Conservation (phyloP, 2,113 vertebrate genomes). For the Gymnarchus niloticus region DNA sequence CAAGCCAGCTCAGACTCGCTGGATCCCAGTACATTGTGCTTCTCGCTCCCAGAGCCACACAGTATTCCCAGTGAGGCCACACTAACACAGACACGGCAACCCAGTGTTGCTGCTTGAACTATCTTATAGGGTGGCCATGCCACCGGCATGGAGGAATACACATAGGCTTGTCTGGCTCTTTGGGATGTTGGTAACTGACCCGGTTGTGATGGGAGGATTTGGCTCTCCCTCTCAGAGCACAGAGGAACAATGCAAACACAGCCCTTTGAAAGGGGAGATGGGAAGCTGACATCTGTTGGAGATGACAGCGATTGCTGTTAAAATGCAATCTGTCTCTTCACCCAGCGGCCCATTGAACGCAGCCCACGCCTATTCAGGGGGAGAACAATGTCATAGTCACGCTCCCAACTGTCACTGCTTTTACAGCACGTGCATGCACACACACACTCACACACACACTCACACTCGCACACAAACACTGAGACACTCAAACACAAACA, state of each 20-base stretch:
- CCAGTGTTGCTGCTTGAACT: neutral
- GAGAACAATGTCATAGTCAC: slow-evolving; percentile 49
- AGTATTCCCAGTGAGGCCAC: neutral
- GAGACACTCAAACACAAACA: slow-evolving; percentile 16
- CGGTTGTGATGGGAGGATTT: slow-evolving; percentile 8
- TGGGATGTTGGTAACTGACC: neutral
- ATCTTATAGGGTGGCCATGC: neutral
- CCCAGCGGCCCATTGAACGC: slow-evolving; percentile 58
- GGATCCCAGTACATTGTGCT: neutral
- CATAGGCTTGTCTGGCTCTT: neutral
- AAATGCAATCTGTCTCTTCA: slow-evolving; percentile 68
- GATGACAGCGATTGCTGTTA: slow-evolving; percentile 74
- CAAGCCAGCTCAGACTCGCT: slow-evolving; percentile 1
- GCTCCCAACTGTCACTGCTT: slow-evolving; percentile 54
- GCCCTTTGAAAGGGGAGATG: slow-evolving; percentile 62
- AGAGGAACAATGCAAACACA: slow-evolving; percentile 66
- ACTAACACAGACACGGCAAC: neutral
- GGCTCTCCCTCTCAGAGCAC: slow-evolving; percentile 44
- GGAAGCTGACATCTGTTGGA: slow-evolving; percentile 72
- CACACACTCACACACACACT: slow-evolving; percentile 28
- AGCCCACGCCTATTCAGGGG: slow-evolving; percentile 39
- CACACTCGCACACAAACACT: slow-evolving; percentile 8
- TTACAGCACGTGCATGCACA: neutral
- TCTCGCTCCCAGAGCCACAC: neutral
- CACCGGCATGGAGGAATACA: neutral